These are phyloP conservation scores for Drosophila tanythrix DNA, from an alignment of 2,888 invertebrate species.

Conservation along the genomic window DNA sequence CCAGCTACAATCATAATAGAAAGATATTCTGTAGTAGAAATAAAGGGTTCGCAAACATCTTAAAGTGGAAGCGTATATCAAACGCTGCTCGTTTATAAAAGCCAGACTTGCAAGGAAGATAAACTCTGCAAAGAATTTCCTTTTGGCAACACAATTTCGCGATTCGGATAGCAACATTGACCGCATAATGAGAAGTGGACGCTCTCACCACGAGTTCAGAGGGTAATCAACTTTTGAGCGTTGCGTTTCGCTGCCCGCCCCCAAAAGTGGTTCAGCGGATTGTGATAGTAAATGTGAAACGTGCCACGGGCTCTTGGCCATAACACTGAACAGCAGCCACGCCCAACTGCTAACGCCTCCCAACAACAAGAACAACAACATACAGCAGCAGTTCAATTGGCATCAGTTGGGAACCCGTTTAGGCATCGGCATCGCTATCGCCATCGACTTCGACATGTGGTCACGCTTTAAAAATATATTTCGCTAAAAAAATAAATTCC, in stretches of 20 bases:
- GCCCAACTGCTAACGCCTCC: slow-evolving; percentile 34
- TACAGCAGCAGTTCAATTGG: slow-evolving; percentile 42
- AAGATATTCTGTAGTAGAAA: not conserved
- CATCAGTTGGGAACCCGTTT: slow-evolving; percentile 60
- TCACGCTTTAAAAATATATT: slow-evolving; percentile 78
- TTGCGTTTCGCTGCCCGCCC: slow-evolving; percentile 6
- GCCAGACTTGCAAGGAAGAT: not conserved
- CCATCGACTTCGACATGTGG: slow-evolving; percentile 40
- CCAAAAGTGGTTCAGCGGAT: slow-evolving; percentile 21
- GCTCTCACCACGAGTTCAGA: slow-evolving; percentile 31
- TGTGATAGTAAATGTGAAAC: slow-evolving; percentile 27
- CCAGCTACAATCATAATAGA: not conserved
- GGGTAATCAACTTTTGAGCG: slow-evolving; percentile 51
- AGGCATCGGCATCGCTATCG: slow-evolving; percentile 18
- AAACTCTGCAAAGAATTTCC: not conserved
- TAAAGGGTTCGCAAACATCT: not conserved
- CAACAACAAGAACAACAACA: slow-evolving; percentile 2
- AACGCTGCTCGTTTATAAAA: not conserved
- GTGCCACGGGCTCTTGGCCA: slow-evolving; percentile 27
- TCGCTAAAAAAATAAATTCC: slow-evolving; percentile 12
- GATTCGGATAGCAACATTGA: not conserved
- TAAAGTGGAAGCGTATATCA: not conserved
- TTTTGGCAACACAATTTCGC: slow-evolving; percentile 2
- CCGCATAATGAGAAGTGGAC: slow-evolving; percentile 18
- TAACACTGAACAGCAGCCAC: slow-evolving; percentile 18